Conservation (phyloP, 2,888 invertebrate species). For the Apoderus coryli region DNA sequence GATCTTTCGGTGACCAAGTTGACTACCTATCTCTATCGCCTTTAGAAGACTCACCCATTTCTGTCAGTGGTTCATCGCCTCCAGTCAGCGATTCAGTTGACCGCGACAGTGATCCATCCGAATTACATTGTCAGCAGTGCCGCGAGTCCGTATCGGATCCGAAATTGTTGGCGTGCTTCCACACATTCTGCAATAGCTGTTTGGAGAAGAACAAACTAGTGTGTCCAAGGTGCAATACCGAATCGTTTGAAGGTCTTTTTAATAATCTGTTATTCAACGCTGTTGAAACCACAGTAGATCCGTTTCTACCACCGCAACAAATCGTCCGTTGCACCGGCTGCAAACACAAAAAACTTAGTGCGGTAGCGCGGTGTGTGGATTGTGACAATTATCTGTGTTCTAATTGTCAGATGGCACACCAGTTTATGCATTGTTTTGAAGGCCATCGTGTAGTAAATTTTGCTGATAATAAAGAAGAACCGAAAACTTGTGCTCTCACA, state of each 20-base stretch:
- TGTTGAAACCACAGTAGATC: slow-evolving; percentile 23
- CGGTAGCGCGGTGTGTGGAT: slow-evolving; percentile 90
- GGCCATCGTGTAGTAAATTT: slow-evolving; percentile 80
- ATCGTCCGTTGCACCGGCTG: slow-evolving; percentile 89
- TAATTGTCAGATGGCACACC: slow-evolving; percentile 97
- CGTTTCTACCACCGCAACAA: slow-evolving; percentile 14
- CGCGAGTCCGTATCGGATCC: slow-evolving; percentile 60
- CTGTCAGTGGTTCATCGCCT: slow-evolving; percentile 76
- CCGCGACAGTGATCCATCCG: slow-evolving; percentile 35
- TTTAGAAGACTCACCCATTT: slow-evolving; percentile 56
- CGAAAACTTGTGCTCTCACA: slow-evolving; percentile 32
- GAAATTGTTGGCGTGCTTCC: slow-evolving; percentile 66
- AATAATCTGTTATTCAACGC: slow-evolving; percentile 28
- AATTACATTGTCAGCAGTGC: slow-evolving; percentile 48
- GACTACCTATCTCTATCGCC: slow-evolving; percentile 51
- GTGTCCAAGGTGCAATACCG: slow-evolving; percentile 51
- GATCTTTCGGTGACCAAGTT: slow-evolving; percentile 69
- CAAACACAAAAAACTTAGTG: slow-evolving; percentile 87
- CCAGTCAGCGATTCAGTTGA: slow-evolving; percentile 75
- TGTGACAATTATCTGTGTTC: slow-evolving; percentile 93
- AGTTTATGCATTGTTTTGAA: slow-evolving; percentile 98
- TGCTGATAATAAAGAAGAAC: slow-evolving; percentile 47
- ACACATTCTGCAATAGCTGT: slow-evolving; percentile 73
- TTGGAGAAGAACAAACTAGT: slow-evolving; percentile 64
- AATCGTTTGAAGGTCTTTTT: slow-evolving; percentile 35